phyloP scores from a whole-genome alignment of 2,888 invertebrate genomes.

The Artemia sinica region DNA sequence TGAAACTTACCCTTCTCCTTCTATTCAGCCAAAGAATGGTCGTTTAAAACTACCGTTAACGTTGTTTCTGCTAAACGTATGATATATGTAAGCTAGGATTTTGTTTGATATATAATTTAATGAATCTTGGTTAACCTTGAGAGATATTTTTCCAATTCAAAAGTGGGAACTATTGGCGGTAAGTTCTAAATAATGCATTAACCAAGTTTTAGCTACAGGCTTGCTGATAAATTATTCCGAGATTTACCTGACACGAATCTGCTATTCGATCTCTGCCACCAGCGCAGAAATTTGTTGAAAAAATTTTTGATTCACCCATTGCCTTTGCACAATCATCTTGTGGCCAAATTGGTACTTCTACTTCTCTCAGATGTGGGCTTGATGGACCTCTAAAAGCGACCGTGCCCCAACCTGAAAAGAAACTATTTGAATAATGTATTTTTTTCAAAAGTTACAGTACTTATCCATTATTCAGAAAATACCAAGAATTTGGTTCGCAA shows the following conservation, averaged over 20 bases:
- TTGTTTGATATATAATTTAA: not conserved
- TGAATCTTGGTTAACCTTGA: not conserved
- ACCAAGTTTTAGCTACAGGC: too few species aligned
- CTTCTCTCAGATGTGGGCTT: slow-evolving; percentile 21
- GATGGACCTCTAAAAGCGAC: slow-evolving; percentile 20
- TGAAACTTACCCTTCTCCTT: too few species aligned
- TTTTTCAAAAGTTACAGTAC: too few species aligned
- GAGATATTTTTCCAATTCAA: not conserved
- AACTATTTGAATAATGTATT: not conserved
- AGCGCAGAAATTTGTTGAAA: slow-evolving; percentile 20
- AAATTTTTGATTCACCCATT: slow-evolving; percentile 18
- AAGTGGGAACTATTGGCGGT: not conserved
- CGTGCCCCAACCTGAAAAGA: slow-evolving; percentile 21
- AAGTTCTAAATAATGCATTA: not conserved
- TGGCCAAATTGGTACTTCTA: slow-evolving; percentile 22
- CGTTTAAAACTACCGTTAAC: too few species aligned
- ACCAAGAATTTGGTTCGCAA: too few species aligned
- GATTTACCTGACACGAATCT: slow-evolving; percentile 22
- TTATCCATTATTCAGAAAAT: too few species aligned
- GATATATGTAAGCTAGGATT: not conserved
- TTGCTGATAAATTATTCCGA: too few species aligned
- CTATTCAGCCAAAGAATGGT: too few species aligned
- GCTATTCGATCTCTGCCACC: slow-evolving; percentile 20
- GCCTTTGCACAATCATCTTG: slow-evolving; percentile 19
- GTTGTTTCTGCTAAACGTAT: too few species aligned